Evolutionary conservation across 2,113 vertebrate genomes (phyloP).

Genomic region (Indri indri): DNA sequence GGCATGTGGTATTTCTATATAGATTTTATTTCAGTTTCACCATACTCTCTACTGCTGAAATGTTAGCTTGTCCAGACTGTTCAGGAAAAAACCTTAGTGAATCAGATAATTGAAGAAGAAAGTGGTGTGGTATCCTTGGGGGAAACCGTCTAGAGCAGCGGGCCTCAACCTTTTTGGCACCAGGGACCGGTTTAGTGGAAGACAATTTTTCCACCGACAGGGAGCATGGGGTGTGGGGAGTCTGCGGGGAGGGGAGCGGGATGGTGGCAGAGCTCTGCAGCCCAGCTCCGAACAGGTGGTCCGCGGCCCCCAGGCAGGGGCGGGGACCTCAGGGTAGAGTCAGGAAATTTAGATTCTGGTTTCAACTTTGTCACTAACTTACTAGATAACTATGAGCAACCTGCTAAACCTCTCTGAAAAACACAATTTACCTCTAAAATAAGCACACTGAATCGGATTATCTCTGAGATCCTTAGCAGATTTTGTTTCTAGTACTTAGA

Average conservation of each 20-base stretch:
- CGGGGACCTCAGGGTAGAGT: too few species aligned
- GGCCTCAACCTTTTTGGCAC: too few species aligned
- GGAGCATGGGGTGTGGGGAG: too few species aligned
- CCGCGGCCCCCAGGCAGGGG: too few species aligned
- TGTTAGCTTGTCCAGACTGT: neutral
- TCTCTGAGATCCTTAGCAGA: neutral
- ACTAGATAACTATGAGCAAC: neutral
- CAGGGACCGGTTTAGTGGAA: too few species aligned
- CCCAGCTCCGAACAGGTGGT: too few species aligned
- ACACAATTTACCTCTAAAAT: neutral
- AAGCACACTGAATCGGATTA: neutral
- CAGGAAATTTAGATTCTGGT: neutral
- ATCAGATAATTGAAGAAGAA: neutral
- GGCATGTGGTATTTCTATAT: neutral
- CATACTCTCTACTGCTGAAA: neutral
- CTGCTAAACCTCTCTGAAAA: neutral
- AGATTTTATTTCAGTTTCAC: neutral
- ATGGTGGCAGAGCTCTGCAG: too few species aligned
- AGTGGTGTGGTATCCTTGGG: neutral
- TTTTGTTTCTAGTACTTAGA: slow-evolving; percentile 3
- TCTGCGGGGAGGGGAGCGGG: too few species aligned
- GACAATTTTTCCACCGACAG: too few species aligned
- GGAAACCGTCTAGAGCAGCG: neutral
- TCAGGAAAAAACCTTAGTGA: neutral
- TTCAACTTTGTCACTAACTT: neutral